These are phyloP conservation scores for Teleopsis dalmanni DNA, from an alignment of 1,140 invertebrate species.

Conservation along the genomic window DNA sequence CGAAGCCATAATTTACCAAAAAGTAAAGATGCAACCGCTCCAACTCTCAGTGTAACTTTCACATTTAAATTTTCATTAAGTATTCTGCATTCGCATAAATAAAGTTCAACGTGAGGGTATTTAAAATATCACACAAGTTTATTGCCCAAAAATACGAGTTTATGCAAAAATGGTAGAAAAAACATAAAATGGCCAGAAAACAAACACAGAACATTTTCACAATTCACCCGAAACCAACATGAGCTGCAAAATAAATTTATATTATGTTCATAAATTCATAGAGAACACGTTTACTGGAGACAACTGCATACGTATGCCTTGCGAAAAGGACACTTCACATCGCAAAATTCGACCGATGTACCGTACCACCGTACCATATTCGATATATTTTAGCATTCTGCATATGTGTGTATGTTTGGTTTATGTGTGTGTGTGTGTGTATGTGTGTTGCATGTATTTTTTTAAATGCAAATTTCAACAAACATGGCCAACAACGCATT, in stretches of 20 bases:
- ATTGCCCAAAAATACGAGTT: background rate
- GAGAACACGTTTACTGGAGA: background rate
- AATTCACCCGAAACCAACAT: slow-evolving; percentile 7
- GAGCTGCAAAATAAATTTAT: slow-evolving; percentile 38
- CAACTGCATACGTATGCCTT: too few species aligned
- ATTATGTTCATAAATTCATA: slow-evolving; percentile 44
- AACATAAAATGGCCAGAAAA: background rate
- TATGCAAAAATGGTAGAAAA: background rate
- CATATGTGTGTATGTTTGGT: background rate
- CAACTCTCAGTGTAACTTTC: slow-evolving; percentile 38
- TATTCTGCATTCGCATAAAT: slow-evolving; percentile 40
- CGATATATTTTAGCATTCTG: background rate
- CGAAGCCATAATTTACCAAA: too few species aligned
- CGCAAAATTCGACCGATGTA: too few species aligned
- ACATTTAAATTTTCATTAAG: slow-evolving; percentile 30
- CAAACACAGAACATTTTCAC: slow-evolving; percentile 5
- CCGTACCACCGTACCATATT: too few species aligned
- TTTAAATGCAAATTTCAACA: slow-evolving; percentile 43
- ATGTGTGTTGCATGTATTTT: slow-evolving; percentile 20
- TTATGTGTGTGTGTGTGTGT: background rate
- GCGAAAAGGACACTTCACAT: too few species aligned
- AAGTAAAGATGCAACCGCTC: too few species aligned
- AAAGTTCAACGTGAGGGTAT: slow-evolving; percentile 19
- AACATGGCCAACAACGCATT: slow-evolving; percentile 5
- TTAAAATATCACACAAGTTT: slow-evolving; percentile 9